Evolutionary conservation across 1,140 invertebrate genomes (phyloP), one percentile per base, ranked within the genome.

Genomic region (Rhyacophila brunnea): DNA sequence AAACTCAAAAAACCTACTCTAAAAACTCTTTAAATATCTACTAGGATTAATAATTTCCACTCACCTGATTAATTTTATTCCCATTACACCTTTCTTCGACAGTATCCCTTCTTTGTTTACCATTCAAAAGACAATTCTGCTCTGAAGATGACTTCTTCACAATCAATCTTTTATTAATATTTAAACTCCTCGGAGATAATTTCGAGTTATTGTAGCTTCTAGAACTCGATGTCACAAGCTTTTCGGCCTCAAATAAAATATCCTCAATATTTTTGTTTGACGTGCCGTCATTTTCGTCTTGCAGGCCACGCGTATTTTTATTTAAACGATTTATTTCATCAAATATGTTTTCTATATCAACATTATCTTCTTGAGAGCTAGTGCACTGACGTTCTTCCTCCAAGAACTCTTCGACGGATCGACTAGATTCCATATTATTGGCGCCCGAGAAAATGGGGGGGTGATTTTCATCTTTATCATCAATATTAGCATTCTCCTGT

Each of bases 181-280:
- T 18, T n/a, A 18, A 32, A 35, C 20, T 46, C 17, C 17, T 46
- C 20, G 6, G 10, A 28, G 23, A 49, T 45, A 19, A 45, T 45
- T 45, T 13, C 11, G 4, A 11, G 13, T 17, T 5, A 11, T 42
- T 42, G 17, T 42, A 45, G 17, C 11, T 45, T 45, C 20, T 46
- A 6, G 45, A 48, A 34, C 35, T 14, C 20, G 46, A 17, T 6
- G 28, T 35, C 3, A 63, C 50, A 18, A 63, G 43, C 9, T 42
- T 63, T 43, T 58, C 60, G 5, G 60, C 60, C 42, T 63, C 48
- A 1, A 38, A 54, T 10, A 63, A 20, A 14, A 63, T 58, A 4
- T 63, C 55, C 44, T 63, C 60, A n/a, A 63, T 63, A 36, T 63
- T 47, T 55, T 49, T 52, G 40, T 49, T 51, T 6, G 10, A 19